Evolutionary conservation across 1,140 invertebrate species (phyloP), one percentile per base, ranked within the genome.

Genomic region (Palaemon carinicauda): DNA sequence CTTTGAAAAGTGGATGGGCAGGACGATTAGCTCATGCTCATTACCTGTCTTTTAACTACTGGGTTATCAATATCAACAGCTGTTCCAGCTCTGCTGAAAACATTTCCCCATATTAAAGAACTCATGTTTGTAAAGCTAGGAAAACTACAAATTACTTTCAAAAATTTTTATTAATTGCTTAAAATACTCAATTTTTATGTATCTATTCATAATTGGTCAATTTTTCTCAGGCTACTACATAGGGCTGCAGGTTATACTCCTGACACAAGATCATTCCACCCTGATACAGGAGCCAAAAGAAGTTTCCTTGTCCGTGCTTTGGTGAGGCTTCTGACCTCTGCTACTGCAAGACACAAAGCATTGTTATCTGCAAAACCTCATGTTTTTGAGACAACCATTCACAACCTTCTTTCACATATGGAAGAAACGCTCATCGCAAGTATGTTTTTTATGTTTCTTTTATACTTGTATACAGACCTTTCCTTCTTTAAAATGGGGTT

Each of bases 281-380:
- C 75, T 60, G 88, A 89, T 21, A 86, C 69, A 10, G 56, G 41
- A 79, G 88, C 92, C 50, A 95, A 95, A 88, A 91, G 94, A 79
- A 93, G 93, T 83, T 92, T 93, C 88, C 95, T 93, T 84, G 92
- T 95, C 2, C 92, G 94, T 80, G 93, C 93, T 12, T 92, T 93
- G 27, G 92, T 93, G 0, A 94, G 94, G 89, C 91, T 95, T 60
- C 89, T 95, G 12, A 92, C 94, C 29, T 93, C 93, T 80, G 94
- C 93, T 85, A 93, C 94, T 53, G 93, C 92, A 7, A 90, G 93
- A 33, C 91, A 93, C 80, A 94, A 94, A 82, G 92, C 92, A 74
- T 88, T 93, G 27, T 79, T 93, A 0, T 91, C 92, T 17, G 91
- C 91, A 14, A 92, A 93, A 89, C 90, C 91, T n/a, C 92, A 92